Percentiles rank a stretch among this genome's conserved stretches.
phyloP scores from a whole-genome alignment of 2,888 invertebrate genomes.

The Coenonympha glycerion region DNA sequence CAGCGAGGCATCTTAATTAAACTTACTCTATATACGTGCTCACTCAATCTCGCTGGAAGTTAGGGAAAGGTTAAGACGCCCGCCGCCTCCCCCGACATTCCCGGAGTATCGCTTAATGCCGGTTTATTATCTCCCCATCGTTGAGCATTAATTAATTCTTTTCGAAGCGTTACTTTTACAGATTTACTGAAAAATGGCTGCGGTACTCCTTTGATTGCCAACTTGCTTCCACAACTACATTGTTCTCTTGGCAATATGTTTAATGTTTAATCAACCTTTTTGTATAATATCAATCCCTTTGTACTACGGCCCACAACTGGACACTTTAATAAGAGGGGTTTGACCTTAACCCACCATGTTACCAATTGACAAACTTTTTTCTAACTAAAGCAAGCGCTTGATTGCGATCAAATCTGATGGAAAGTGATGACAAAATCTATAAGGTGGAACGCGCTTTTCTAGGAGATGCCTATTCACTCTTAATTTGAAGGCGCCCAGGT shows the following conservation, averaged over 20 bases:
- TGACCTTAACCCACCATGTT: too few relatives aligned
- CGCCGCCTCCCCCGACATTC: slow-evolving; percentile 46
- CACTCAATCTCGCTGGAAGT: slow-evolving; percentile 72
- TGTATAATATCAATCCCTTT: too few relatives aligned
- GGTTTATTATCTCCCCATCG: slow-evolving; percentile 68
- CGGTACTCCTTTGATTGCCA: slow-evolving; percentile 18
- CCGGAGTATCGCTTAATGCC: slow-evolving; percentile 72
- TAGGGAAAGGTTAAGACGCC: slow-evolving; percentile 66
- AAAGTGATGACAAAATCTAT: too few relatives aligned
- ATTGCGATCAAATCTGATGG: too few relatives aligned
- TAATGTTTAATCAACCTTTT: neutral
- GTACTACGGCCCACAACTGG: too few relatives aligned
- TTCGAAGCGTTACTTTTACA: slow-evolving; percentile 33
- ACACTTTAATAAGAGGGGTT: too few relatives aligned
- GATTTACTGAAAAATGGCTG: slow-evolving; percentile 24
- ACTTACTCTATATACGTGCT: slow-evolving; percentile 69
- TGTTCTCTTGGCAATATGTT: neutral
- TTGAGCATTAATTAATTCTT: slow-evolving; percentile 64
- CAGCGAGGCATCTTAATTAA: slow-evolving; percentile 64
- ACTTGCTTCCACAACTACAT: neutral
- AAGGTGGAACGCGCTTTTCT: too few relatives aligned
- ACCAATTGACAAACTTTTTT: too few relatives aligned
- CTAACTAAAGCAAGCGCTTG: too few relatives aligned
- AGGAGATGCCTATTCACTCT: too few relatives aligned
- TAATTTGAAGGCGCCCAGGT: too few relatives aligned